Conservation (phyloP, 2,888 invertebrate species). For the Apantesis nais region DNA sequence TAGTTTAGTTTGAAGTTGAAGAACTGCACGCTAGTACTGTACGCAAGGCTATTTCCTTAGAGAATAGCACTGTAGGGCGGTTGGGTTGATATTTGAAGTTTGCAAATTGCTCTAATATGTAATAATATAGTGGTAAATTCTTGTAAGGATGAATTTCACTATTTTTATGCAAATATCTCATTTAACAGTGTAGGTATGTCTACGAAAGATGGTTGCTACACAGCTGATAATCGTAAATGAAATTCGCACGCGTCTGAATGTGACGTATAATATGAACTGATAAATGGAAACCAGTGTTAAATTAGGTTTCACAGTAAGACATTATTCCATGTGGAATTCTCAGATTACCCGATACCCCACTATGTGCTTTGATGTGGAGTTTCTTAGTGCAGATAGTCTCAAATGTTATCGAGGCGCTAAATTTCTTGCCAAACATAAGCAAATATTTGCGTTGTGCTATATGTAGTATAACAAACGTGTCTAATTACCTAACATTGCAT, state of each 20-base stretch:
- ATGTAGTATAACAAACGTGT: slow-evolving; percentile 5
- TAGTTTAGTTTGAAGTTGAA: too few relatives aligned
- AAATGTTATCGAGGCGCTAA: neutral
- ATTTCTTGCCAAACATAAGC: slow-evolving; percentile 3
- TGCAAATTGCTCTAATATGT: neutral
- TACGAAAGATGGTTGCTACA: neutral
- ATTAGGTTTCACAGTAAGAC: neutral
- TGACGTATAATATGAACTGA: neutral
- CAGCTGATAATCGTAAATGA: neutral
- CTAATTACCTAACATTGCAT: slow-evolving; percentile 45
- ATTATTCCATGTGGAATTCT: neutral
- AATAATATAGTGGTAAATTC: neutral
- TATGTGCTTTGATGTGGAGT: neutral
- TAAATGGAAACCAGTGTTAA: neutral
- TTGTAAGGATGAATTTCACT: too few relatives aligned
- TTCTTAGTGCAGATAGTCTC: neutral
- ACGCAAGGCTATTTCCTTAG: too few relatives aligned
- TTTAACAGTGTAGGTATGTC: too few relatives aligned
- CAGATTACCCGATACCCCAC: neutral
- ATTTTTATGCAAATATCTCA: too few relatives aligned
- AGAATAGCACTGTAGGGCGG: too few relatives aligned
- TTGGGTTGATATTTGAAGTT: neutral
- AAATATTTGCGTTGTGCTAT: neutral
- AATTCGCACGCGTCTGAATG: neutral
- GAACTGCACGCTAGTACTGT: too few relatives aligned